These are phyloP conservation scores for Paradoxurus hermaphroditus DNA, from an alignment of 2,113 vertebrate species.

Conservation along the genomic window DNA sequence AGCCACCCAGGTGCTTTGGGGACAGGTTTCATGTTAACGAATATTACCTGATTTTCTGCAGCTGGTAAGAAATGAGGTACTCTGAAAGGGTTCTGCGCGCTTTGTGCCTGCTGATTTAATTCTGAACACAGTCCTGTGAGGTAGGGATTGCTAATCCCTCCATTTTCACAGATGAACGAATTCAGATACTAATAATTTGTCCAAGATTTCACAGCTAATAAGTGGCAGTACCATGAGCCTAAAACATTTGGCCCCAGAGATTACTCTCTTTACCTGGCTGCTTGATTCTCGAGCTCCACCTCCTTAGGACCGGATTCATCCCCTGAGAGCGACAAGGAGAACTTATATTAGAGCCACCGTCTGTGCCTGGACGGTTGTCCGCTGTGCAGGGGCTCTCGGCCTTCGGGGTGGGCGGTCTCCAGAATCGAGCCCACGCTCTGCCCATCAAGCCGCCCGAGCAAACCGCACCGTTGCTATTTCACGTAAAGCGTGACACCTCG, in stretches of 20 bases:
- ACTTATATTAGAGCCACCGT: fast-evolving
- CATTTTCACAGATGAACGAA: neutral
- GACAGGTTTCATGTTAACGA: neutral
- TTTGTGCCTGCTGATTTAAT: neutral
- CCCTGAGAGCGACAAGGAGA: neutral
- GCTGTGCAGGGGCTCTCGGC: neutral
- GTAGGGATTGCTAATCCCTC: neutral
- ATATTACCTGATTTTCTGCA: neutral
- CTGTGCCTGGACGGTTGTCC: neutral
- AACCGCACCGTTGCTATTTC: no score
- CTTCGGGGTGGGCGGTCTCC: neutral
- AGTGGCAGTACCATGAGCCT: no score
- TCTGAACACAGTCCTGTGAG: neutral
- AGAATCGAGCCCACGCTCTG: neutral
- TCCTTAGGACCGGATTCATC: neutral
- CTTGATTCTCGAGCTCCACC: neutral
- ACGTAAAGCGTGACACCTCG: neutral
- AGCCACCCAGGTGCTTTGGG: neutral
- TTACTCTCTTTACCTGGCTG: neutral
- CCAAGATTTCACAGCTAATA: neutral
- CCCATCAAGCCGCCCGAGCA: neutral
- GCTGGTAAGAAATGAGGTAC: neutral
- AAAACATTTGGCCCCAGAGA: neutral
- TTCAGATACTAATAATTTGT: neutral
- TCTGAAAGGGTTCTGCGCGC: neutral